phyloP scores from a whole-genome alignment of 1,140 invertebrate genomes.

The Gonioctena quinquepunctata region DNA sequence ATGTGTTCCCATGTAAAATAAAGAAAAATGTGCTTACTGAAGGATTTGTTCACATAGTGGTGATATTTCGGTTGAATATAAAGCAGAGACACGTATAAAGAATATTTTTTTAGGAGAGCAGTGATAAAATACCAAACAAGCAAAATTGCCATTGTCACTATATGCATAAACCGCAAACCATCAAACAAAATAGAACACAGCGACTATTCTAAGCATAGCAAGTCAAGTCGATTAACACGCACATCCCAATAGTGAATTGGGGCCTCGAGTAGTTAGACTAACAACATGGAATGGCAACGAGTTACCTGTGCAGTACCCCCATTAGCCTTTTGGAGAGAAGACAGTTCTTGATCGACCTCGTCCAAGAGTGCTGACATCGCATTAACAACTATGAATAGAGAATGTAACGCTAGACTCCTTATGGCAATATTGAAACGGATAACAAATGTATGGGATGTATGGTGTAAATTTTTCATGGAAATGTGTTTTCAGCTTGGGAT shows the following conservation, averaged over 20 bases:
- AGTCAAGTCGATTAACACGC: not conserved
- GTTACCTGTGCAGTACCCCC: conserved; percentile 18
- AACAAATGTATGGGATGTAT: not conserved
- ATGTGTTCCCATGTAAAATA: too few species aligned
- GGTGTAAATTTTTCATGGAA: not conserved
- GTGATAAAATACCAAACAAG: too few species aligned
- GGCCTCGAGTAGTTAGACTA: not conserved
- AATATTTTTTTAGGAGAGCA: too few species aligned
- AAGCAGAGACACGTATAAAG: too few species aligned
- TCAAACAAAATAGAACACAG: not conserved
- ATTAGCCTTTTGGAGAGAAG: conserved; percentile 45
- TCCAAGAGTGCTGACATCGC: conserved; percentile 74
- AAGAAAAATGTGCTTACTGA: too few species aligned
- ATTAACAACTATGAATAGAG: conserved; percentile 65
- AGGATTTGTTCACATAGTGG: too few species aligned
- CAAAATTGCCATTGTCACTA: not conserved
- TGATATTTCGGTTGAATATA: too few species aligned
- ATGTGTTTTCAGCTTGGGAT: too few species aligned
- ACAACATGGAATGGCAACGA: not conserved
- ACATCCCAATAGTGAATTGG: not conserved
- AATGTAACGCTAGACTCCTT: conserved; percentile 17
- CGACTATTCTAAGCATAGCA: not conserved
- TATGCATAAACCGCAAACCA: not conserved
- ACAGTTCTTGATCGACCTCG: conserved; percentile 67
- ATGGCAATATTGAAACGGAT: not conserved